These are phyloP conservation scores for Leucoma salicis DNA, from an alignment of 2,888 invertebrate genomes.

Conservation along the genomic window DNA sequence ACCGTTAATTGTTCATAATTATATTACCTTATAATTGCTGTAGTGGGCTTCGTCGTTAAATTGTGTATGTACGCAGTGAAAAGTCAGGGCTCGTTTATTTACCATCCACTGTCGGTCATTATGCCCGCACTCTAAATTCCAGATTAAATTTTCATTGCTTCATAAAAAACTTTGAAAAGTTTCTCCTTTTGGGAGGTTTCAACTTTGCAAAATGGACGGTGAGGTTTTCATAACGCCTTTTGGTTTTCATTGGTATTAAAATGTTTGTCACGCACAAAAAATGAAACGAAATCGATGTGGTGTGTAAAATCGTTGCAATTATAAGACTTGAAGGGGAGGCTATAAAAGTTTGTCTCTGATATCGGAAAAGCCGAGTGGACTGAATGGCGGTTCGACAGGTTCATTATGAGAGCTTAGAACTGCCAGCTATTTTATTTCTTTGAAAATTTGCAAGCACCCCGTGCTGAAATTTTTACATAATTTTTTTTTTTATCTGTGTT, in stretches of 20 bases:
- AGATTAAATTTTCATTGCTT: conserved; percentile 44
- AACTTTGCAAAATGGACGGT: too few relatives aligned
- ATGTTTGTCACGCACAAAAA: too few relatives aligned
- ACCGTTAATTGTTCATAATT: conserved; percentile 8
- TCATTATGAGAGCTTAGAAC: conserved; percentile 52
- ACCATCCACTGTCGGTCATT: conserved; percentile 47
- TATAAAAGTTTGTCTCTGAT: conserved; percentile 35
- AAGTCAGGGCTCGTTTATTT: conserved; percentile 43
- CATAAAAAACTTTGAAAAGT: conserved; percentile 40
- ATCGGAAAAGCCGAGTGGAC: conserved; percentile 39
- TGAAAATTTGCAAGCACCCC: too few relatives aligned
- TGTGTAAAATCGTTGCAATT: too few relatives aligned
- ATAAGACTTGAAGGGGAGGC: conserved; percentile 4
- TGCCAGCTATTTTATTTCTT: too few relatives aligned
- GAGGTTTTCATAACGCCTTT: too few relatives aligned
- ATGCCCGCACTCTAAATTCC: conserved; percentile 24
- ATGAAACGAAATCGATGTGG: neutral
- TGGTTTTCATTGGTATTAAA: too few relatives aligned
- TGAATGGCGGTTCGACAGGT: conserved; percentile 50
- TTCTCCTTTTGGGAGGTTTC: conserved; percentile 20
- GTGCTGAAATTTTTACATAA: too few relatives aligned
- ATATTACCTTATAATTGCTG: conserved; percentile 11
- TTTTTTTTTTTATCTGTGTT: too few relatives aligned
- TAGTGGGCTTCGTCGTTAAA: conserved; percentile 26
- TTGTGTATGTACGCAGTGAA: conserved; percentile 20